These are phyloP conservation scores for Rhinolophus sinicus DNA, from an alignment of 2,113 vertebrate genomes.

Conservation along the genomic window DNA sequence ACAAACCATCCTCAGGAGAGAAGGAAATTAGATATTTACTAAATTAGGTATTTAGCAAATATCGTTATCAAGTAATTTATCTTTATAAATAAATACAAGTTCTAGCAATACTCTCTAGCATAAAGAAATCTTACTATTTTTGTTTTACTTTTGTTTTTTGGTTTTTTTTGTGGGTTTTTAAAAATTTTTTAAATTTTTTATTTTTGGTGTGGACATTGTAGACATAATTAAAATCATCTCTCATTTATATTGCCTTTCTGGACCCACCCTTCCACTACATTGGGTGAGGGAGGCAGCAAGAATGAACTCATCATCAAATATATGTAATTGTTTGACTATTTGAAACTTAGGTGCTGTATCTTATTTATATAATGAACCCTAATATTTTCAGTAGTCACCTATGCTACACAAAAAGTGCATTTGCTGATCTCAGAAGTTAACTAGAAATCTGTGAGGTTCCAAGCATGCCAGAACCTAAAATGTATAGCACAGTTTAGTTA, in stretches of 20 bases:
- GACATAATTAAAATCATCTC: not conserved
- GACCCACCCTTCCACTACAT: not conserved
- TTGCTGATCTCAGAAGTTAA: not conserved
- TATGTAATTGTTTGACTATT: not conserved
- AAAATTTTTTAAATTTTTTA: no score
- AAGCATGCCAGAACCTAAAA: not conserved
- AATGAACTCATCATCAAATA: not conserved
- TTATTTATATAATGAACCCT: not conserved
- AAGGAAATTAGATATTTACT: conserved; percentile 5
- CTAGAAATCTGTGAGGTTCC: not conserved
- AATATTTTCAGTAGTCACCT: conserved; percentile 10
- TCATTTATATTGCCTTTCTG: not conserved
- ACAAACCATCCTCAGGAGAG: not conserved
- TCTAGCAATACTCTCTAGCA: not conserved
- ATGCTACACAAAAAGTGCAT: not conserved
- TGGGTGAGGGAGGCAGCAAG: not conserved
- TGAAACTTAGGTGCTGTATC: not conserved
- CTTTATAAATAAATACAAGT: not conserved
- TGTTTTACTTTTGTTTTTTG: no score
- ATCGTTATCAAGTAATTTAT: not conserved
- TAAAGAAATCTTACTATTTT: not conserved
- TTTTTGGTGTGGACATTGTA: not conserved
- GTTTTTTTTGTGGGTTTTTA: no score
- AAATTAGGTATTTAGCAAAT: conserved; percentile 23
- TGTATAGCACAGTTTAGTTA: not conserved